phyloP scores from a whole-genome alignment of 2,113 vertebrate genomes.

The Cranoglanis bouderius region DNA sequence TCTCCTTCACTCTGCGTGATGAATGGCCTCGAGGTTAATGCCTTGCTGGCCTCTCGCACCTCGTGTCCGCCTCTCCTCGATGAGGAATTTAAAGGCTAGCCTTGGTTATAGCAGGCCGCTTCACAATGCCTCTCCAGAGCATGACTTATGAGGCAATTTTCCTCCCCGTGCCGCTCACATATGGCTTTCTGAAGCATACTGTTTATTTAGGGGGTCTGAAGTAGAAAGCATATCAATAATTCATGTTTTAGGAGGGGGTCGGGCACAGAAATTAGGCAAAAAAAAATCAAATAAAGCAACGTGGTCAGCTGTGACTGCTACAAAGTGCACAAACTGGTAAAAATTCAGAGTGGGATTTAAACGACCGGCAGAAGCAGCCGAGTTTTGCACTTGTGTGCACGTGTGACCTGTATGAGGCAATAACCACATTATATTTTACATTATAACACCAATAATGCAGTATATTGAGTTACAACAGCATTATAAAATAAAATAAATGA shows the following conservation, averaged over 20 bases:
- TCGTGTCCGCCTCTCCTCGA: conserved; percentile 3
- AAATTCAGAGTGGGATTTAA: neutral
- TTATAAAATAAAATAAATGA: neutral
- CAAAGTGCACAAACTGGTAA: neutral
- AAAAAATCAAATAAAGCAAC: neutral
- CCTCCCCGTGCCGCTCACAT: neutral
- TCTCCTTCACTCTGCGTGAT: conserved; percentile 6
- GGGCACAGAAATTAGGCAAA: neutral
- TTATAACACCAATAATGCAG: too few relatives aligned
- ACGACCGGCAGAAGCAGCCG: neutral
- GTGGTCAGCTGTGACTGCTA: neutral
- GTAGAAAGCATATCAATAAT: conserved; percentile 17
- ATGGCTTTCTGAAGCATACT: conserved; percentile 28
- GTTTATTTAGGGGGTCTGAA: conserved; percentile 32
- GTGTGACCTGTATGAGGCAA: neutral
- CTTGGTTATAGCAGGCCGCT: conserved; percentile 25
- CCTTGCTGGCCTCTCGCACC: conserved; percentile 15
- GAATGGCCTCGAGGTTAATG: conserved; percentile 33
- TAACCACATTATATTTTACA: too few relatives aligned
- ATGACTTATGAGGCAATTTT: conserved; percentile 50
- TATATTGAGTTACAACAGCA: neutral
- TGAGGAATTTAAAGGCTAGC: conserved; percentile 39
- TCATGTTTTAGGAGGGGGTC: conserved; percentile 11
- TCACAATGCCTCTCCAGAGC: neutral
- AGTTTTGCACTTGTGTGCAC: too few relatives aligned